Base-by-base conservation (phyloP, 2,113 vertebrate species). In the Prochilodus magdalenae region DNA sequence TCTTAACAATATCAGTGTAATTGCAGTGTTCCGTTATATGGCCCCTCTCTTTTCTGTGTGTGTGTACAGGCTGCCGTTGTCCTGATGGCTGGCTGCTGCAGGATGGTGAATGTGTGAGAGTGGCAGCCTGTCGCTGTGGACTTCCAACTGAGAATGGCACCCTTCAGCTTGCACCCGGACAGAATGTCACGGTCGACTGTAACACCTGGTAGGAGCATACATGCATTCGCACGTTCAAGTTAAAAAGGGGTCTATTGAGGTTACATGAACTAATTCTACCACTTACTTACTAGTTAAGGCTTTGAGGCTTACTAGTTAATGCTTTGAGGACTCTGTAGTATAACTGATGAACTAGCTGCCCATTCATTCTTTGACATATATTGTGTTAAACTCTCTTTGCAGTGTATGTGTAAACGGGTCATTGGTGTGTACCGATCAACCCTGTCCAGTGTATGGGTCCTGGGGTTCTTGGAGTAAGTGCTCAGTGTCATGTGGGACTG, bases 391-490 rank as follows among this genome's bases (percentile, higher is more conserved):
- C 49, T 57, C 20, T 67, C 16, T 49, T 6, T 26, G 3, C 89
- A 98, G 97, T 86, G 90, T 93, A 20, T 98, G 97, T 88, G 69
- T 85, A 72, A 96, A 95, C 0, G 96, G 95, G 27, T 94, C 93
- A 12, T 88, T 97, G 77, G 59, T 27, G 1, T 97, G 96, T 82
- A 91, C 91, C 0, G 63, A 30, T 5, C 79, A 44, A 0, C 53
- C 76, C 22, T 97, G 97, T 74, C 95, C 94, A 0, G 51, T 88
- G 13, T 94, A 95, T 0, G 93, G 95, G 5, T 83, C 93, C 1
- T 98, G 96, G 97, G 91, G 92, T 0, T 71, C 83, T 0, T 98
- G 97, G 97, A 93, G 92, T 47, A 5, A 79, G 73, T 98, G 97
- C 86, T 96, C 96, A 0, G 84, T 76, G 2, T 91, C 91, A 22